Evolutionary conservation across 2,888 invertebrate genomes (phyloP).

Genomic region (Lomographa bimaculata): DNA sequence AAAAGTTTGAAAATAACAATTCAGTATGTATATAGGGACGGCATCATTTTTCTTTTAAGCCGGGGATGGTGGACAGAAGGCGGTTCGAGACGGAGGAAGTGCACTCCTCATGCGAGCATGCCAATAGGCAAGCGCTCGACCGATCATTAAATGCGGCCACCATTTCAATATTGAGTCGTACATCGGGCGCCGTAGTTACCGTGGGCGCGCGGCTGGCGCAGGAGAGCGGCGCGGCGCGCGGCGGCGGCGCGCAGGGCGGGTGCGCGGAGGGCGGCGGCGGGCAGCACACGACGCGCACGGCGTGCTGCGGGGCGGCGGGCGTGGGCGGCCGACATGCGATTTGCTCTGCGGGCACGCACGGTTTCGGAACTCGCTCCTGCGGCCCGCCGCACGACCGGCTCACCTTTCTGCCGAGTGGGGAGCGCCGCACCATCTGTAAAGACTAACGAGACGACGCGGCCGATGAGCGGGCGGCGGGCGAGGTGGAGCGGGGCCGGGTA

Average conservation of each 20-base stretch:
- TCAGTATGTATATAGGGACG: no score
- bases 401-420: constrained; percentile 4
- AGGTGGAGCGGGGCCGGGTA: neutral
- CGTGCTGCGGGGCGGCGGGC: constrained; percentile 15
- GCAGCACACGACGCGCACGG: constrained; percentile 44
- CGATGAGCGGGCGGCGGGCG: constrained; percentile 3
- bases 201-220: constrained; percentile 19
- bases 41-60: no score
- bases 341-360: constrained; percentile 31
- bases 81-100: no score
- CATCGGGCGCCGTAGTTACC: no score
- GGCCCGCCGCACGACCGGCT: constrained; percentile 30
- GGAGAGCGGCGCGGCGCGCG: constrained; percentile 20
- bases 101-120: no score
- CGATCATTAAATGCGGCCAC: no score
- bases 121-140: no score
- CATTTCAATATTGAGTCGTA: no score
- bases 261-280: constrained; percentile 37
- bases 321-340: constrained; percentile 27
- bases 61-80: no score
- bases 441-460: no score
- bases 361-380: constrained; percentile 21
- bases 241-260: constrained; percentile 37
- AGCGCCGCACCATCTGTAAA: constrained; percentile 22
- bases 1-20: no score